These are phyloP conservation scores for Moxostoma hubbsi DNA, from an alignment of 2,797 vertebrate species.

Conservation along the genomic window DNA sequence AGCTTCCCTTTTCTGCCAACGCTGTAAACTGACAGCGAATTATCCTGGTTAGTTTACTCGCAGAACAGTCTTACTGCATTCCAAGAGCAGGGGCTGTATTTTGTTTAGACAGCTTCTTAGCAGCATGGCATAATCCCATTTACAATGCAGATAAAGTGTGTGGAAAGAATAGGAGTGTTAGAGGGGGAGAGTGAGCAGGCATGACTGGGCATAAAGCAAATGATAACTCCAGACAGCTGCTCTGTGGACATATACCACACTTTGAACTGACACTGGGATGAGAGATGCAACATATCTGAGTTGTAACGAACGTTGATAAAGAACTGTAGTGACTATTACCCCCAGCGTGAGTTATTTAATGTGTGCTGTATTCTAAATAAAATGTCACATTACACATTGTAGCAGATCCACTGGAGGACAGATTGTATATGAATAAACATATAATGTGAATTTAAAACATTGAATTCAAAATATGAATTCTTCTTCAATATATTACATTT, in stretches of 20 bases:
- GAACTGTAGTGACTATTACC: too few species aligned
- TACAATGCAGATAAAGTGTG: conserved; percentile 50
- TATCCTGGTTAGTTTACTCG: conserved; percentile 41
- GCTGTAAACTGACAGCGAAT: conserved; percentile 46
- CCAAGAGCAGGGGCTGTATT: conserved; percentile 32
- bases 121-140: conserved; percentile 44
- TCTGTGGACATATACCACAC: conserved; percentile 53
- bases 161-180: conserved; percentile 11
- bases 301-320: background rate
- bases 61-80: conserved; percentile 37
- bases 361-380: too few species aligned
- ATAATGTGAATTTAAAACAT: too few species aligned
- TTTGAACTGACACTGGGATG: conserved; percentile 52
- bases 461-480: too few species aligned
- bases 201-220: conserved; percentile 37
- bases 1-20: conserved; percentile 40
- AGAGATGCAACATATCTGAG: conserved; percentile 10
- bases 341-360: too few species aligned
- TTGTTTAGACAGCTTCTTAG: conserved; percentile 47
- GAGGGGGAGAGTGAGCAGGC: conserved; percentile 30
- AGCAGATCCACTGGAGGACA: too few species aligned
- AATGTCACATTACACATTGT: too few species aligned
- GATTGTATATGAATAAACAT: too few species aligned
- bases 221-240: conserved; percentile 54
- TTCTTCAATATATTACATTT: too few species aligned